These are phyloP conservation scores for Euura saliciscinereae DNA, from an alignment of 1,140 invertebrate genomes.

Conservation along the genomic window DNA sequence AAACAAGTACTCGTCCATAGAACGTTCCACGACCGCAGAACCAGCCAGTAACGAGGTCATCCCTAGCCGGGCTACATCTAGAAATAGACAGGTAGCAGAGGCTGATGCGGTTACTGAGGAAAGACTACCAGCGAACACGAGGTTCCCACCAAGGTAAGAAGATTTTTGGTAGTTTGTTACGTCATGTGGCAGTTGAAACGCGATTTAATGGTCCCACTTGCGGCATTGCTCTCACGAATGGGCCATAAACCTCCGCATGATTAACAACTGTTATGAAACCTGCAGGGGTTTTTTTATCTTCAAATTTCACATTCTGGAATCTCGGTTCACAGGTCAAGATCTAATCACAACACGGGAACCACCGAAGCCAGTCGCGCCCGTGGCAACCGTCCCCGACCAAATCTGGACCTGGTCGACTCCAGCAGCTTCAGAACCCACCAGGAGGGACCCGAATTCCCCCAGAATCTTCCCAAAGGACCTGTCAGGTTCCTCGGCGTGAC, in stretches of 20 bases:
- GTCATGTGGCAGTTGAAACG: too few species aligned
- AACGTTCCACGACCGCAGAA: slow-evolving; percentile 65
- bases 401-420: slow-evolving; percentile 78
- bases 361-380: slow-evolving; percentile 58
- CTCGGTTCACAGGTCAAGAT: slow-evolving; percentile 40
- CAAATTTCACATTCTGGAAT: neutral
- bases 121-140: slow-evolving; percentile 76
- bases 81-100: slow-evolving; percentile 64
- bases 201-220: too few species aligned
- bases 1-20: slow-evolving; percentile 72
- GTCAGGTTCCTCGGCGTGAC: slow-evolving; percentile 65
- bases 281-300: too few species aligned
- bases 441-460: slow-evolving; percentile 61
- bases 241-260: too few species aligned
- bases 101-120: slow-evolving; percentile 61
- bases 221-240: slow-evolving; percentile 9
- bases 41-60: slow-evolving; percentile 72
- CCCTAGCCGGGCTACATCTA: slow-evolving; percentile 62
- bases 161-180: too few species aligned
- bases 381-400: slow-evolving; percentile 68
- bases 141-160: slow-evolving; percentile 74
- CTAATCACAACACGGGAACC: slow-evolving; percentile 53
- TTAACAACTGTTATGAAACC: too few species aligned
- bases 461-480: slow-evolving; percentile 61
- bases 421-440: slow-evolving; percentile 79